Evolutionary conservation across 1,140 invertebrate species (phyloP), one percentile per base, ranked within the genome.

Genomic region (Drosophila aff.): DNA sequence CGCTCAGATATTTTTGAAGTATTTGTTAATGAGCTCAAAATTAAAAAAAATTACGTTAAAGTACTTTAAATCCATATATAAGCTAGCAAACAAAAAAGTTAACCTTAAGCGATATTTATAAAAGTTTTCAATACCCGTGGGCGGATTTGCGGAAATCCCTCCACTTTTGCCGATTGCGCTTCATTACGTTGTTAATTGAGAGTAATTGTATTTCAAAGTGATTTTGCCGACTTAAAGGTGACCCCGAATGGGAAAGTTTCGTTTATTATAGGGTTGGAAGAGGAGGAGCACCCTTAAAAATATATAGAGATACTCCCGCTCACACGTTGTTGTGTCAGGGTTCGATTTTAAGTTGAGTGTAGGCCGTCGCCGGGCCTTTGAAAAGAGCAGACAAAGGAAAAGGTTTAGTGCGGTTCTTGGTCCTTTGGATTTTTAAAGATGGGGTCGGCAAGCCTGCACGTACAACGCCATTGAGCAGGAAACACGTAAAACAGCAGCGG

Each of bases 401-500:
- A 40, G 33, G 64, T 64, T 18, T 18, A 11, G 28, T 31, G 7
- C 21, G 15, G 18, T 11, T 21, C 13, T 21, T 33, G 28, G 18
- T 21, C 13, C 50, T 18, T 18, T 10, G 40, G 57, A 46, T 40
- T 66, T 52, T 53, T 53, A 53, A 53, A 31, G 31, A 61, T 40
- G 41, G 59, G 28, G 72, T 36, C 9, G 64, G 47, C 64, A 49
- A 49, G 59, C 66, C 75, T 61, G 74, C 71, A 82, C 76, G 81
- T 76, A 68, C 82, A 78, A 71, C 74, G 80, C 73, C 82, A 81
- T 85, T 85, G 74, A 84, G 79, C 82, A 84, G 82, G 77, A 84
- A 84, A 78, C 82, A 85, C 82, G 68, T 84, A 84, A 85, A 85
- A 85, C 44, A 50, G 40, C 61, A 18, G 21, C 9, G n/a, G 50